Percentiles rank a stretch among this genome's conserved stretches.
These are phyloP conservation scores for Coptodon bakossiorum DNA, from an alignment of 2,113 vertebrate species.

Conservation along the genomic window DNA sequence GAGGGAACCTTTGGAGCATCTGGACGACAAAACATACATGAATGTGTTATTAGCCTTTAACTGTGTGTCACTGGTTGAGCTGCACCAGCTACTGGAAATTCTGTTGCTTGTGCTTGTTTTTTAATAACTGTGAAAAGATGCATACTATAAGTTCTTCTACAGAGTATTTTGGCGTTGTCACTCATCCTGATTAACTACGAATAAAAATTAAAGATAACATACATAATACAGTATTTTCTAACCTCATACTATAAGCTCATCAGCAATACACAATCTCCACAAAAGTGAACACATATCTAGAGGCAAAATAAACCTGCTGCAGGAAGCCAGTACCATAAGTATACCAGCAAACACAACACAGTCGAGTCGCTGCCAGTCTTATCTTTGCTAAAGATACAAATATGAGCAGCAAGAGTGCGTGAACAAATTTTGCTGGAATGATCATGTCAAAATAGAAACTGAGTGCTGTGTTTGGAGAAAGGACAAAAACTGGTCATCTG, in stretches of 20 bases:
- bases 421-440: background rate
- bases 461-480: background rate
- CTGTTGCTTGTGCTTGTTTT: background rate
- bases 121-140: background rate
- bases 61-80: background rate
- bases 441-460: background rate
- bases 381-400: background rate
- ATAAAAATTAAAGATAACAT: background rate
- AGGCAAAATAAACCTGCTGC: background rate
- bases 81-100: background rate
- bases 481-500: background rate
- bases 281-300: background rate
- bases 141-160: background rate
- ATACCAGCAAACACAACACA: background rate
- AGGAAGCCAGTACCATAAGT: background rate
- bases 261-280: background rate
- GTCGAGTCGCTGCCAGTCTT: background rate
- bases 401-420: background rate
- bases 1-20: background rate
- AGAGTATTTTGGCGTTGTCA: background rate
- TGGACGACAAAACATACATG: background rate
- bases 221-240: background rate
- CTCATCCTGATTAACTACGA: background rate
- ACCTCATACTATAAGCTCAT: background rate
- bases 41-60: background rate